Base-by-base conservation (phyloP, 2,888 invertebrate genomes). In the Gisinianus flammeolus region DNA sequence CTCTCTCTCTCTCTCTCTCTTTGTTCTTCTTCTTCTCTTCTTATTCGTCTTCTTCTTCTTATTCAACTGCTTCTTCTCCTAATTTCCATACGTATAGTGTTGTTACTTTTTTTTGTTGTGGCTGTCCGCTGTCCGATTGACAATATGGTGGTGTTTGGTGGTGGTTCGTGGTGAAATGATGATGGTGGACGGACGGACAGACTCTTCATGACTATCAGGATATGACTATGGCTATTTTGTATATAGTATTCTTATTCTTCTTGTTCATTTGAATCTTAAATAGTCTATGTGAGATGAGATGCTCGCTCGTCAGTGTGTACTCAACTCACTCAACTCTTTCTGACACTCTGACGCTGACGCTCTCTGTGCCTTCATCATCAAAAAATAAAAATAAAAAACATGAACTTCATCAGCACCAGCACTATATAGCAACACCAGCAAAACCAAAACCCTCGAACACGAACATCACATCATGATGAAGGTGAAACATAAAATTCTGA, bases 61-160 rank as follows among this genome's bases (percentile, higher is more conserved):
- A 2, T 2, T 62, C 54, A 12, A n/a, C 54, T 8, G 16, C 54
- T 54, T n/a, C 44, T 56, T n/a, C n/a, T n/a, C n/a, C n/a, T n/a
- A n/a, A n/a, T n/a, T n/a, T n/a, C n/a, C n/a, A n/a, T n/a, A n/a
- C n/a, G n/a, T n/a, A n/a, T n/a, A n/a, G n/a, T n/a, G n/a, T n/a
- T n/a, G n/a, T n/a, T n/a, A n/a, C n/a, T n/a, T n/a, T n/a, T 12
- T 56, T 8, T n/a, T 56, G 56, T 56, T 58, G 58, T 58, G 58
- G 16, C n/a, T 58, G 58, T 58, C 58, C 24, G 22, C 16, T 24
- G n/a, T n/a, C n/a, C n/a, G n/a, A n/a, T n/a, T n/a, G n/a, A n/a
- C n/a, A n/a, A n/a, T n/a, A n/a, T n/a, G n/a, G n/a, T n/a, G n/a
- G n/a, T n/a, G n/a, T n/a, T n/a, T n/a, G n/a, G n/a, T n/a, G n/a